Percentiles rank a stretch among this genome's conserved stretches.
These are phyloP conservation scores for Gastrophryne carolinensis DNA, from an alignment of 2,797 vertebrate species.

Conservation along the genomic window DNA sequence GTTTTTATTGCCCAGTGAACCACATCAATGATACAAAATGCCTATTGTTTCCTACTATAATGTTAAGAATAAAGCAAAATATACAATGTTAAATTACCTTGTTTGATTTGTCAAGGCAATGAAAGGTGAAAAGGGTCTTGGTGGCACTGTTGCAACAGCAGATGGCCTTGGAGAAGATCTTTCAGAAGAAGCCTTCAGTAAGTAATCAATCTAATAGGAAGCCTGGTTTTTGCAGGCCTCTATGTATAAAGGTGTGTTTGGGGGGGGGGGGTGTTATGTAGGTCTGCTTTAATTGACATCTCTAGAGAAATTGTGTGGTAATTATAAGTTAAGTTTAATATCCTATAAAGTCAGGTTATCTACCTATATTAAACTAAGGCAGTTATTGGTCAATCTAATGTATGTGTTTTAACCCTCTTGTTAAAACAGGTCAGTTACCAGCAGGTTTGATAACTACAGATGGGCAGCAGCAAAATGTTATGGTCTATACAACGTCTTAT, in stretches of 20 bases:
- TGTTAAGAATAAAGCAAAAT: too few relatives aligned
- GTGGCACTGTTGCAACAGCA: constrained; percentile 74
- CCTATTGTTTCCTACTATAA: too few relatives aligned
- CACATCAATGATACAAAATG: too few relatives aligned
- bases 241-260: too few relatives aligned
- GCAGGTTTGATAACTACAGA: constrained; percentile 95
- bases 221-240: not conserved
- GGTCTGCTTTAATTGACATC: too few relatives aligned
- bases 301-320: too few relatives aligned
- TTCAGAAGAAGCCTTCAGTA: constrained; percentile 92
- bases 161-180: constrained; percentile 91
- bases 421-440: constrained; percentile 87
- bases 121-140: constrained; percentile 97
- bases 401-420: constrained; percentile 1
- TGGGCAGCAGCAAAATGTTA: constrained; percentile 96
- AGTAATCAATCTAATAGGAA: constrained; percentile 62
- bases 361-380: not conserved
- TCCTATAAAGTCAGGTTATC: too few relatives aligned
- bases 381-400: not conserved
- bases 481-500: constrained; percentile 98
- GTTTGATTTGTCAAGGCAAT: constrained; percentile 77
- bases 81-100: too few relatives aligned
- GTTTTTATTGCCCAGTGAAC: too few relatives aligned
- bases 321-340: too few relatives aligned
- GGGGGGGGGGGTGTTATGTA: too few relatives aligned